phyloP scores from a whole-genome alignment of 2,888 invertebrate genomes.

The Limnephilus rhombicus region DNA sequence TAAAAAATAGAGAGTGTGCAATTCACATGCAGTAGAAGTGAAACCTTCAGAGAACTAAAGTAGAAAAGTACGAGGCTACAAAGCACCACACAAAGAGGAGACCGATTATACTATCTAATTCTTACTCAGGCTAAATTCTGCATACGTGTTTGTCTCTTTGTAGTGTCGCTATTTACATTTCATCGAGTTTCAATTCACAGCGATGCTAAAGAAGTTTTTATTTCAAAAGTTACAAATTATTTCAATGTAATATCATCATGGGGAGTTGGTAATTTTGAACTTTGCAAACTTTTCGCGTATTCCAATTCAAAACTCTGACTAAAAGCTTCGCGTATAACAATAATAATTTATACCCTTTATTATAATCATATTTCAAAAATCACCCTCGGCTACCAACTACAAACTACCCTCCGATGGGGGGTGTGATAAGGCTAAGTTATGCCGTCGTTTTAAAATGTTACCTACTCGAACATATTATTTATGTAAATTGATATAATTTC shows the following conservation, averaged over 20 bases:
- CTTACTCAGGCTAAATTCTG: too few species aligned
- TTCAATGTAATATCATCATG: neutral
- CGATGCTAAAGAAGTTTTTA: too few species aligned
- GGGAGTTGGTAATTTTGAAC: neutral
- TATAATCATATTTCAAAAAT: slow-evolving; percentile 4
- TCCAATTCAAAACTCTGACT: neutral
- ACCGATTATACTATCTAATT: too few species aligned
- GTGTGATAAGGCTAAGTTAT: slow-evolving; percentile 19
- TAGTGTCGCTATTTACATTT: too few species aligned
- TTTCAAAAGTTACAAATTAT: too few species aligned
- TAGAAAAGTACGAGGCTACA: too few species aligned
- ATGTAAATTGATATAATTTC: slow-evolving; percentile 27
- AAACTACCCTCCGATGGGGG: slow-evolving; percentile 7
- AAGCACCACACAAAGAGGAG: too few species aligned
- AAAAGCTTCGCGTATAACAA: neutral
- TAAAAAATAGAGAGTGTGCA: too few species aligned
- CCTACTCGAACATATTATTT: slow-evolving; percentile 6
- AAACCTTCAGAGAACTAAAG: too few species aligned
- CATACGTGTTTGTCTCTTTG: too few species aligned
- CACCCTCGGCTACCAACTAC: slow-evolving; percentile 10
- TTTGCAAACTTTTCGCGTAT: neutral
- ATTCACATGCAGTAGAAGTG: too few species aligned
- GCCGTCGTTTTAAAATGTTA: slow-evolving; percentile 18
- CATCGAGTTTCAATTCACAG: too few species aligned
- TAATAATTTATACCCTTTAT: neutral